Evolutionary conservation across 2,113 vertebrate genomes (phyloP).

Genomic region (Corydoras sp.): DNA sequence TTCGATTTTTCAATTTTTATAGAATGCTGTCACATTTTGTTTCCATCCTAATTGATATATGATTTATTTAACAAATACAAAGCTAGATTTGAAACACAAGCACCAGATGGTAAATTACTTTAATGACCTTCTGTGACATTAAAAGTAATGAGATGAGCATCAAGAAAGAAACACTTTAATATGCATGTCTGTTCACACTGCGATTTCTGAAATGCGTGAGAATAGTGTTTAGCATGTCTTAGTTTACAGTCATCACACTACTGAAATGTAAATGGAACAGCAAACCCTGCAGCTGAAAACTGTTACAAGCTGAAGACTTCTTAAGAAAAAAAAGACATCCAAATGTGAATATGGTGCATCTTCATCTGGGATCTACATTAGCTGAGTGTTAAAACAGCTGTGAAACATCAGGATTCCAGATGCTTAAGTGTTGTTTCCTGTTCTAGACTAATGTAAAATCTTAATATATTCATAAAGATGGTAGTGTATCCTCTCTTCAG

Average conservation of each 20-base stretch:
- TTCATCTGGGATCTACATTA: slow-evolving; percentile 30
- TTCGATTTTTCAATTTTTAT: too few species aligned
- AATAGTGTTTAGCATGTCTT: slow-evolving; percentile 15
- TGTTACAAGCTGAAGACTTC: not conserved
- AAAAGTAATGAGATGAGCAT: slow-evolving; percentile 13
- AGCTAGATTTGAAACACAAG: slow-evolving; percentile 2
- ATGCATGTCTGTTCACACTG: slow-evolving; percentile 12
- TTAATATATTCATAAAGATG: slow-evolving; percentile 2
- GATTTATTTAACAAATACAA: not conserved
- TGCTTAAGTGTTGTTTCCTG: slow-evolving; percentile 16
- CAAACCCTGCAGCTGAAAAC: too few species aligned
- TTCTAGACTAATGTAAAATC: not conserved
- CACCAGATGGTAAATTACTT: slow-evolving; percentile 29
- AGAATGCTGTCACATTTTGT: not conserved
- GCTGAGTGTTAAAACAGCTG: slow-evolving; percentile 26
- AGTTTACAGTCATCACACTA: not conserved
- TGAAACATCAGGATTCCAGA: slow-evolving; percentile 21
- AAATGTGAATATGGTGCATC: not conserved
- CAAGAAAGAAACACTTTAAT: slow-evolving; percentile 14
- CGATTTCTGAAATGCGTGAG: slow-evolving; percentile 4
- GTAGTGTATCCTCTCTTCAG: slow-evolving; percentile 1
- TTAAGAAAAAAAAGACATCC: not conserved
- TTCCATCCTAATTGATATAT: not conserved
- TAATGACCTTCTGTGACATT: slow-evolving; percentile 36
- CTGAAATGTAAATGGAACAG: not conserved